These are phyloP conservation scores for Pipistrellus pygmaeus DNA, from an alignment of 2,797 vertebrate genomes.

Conservation along the genomic window DNA sequence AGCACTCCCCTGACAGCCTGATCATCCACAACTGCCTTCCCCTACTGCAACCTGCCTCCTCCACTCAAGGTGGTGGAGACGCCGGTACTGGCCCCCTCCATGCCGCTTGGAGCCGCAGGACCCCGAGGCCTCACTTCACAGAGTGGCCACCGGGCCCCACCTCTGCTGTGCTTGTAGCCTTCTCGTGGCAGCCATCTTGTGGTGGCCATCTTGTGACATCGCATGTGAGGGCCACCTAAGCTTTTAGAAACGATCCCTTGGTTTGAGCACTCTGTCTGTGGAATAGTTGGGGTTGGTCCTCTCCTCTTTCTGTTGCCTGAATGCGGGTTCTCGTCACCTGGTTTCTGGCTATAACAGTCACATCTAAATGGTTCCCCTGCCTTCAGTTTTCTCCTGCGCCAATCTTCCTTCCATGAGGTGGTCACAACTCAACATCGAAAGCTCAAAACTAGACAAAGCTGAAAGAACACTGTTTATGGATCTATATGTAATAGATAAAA, in stretches of 20 bases:
- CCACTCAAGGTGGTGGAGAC: rapidly evolving
- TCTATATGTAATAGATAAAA: neutral
- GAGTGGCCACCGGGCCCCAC: no score
- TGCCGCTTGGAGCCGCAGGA: no score
- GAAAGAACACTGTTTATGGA: neutral
- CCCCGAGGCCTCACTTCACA: no score
- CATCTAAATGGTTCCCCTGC: neutral
- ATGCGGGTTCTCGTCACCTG: neutral
- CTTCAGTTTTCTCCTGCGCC: neutral
- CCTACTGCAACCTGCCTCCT: no score
- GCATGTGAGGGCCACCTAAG: no score
- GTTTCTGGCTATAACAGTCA: neutral
- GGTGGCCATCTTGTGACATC: no score
- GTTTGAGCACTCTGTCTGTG: neutral
- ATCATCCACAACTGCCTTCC: no score
- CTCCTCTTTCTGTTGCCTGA: neutral
- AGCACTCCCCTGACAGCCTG: no score
- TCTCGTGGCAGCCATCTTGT: no score
- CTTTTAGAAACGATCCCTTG: neutral
- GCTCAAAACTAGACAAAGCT: conserved; percentile 2
- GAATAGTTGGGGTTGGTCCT: neutral
- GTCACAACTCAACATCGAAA: conserved; percentile 14
- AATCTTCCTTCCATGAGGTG: neutral
- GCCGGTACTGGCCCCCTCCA: no score
- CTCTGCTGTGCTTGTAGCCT: no score